Conservation (phyloP, 2,113 vertebrate genomes). For the Fregata magnificens region DNA sequence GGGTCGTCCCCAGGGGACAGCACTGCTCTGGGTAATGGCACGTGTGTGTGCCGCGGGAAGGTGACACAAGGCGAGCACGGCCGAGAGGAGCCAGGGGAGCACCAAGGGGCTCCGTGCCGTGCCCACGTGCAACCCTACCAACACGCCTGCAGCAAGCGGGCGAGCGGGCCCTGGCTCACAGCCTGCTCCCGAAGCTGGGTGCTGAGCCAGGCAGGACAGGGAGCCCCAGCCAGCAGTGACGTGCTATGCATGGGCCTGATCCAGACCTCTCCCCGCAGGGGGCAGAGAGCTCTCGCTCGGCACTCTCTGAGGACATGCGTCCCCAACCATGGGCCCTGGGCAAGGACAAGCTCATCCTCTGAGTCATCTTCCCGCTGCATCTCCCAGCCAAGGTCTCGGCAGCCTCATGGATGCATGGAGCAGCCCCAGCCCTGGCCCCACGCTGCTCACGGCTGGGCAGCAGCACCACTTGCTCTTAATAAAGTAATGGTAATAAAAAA, state of each 20-base stretch:
- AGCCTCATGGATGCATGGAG: background rate
- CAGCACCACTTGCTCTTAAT: background rate
- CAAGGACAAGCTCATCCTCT: background rate
- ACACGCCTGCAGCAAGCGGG: background rate
- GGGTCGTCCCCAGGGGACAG: background rate
- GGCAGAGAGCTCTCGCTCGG: background rate
- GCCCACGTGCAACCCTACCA: background rate
- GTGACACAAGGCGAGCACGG: background rate
- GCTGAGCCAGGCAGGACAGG: background rate
- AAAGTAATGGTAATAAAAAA: background rate
- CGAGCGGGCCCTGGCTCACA: background rate
- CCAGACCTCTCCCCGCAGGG: background rate
- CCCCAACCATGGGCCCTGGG: background rate
- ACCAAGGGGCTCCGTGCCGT: too few species aligned
- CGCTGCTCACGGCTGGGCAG: rapidly evolving
- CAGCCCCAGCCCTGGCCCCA: background rate
- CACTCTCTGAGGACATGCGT: background rate
- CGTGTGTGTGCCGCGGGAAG: rapidly evolving
- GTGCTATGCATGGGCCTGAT: background rate
- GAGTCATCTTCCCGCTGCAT: background rate
- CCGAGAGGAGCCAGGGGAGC: background rate
- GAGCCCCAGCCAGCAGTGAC: background rate
- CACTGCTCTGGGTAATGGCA: background rate
- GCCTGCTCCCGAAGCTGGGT: background rate
- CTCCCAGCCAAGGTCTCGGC: background rate